These are phyloP conservation scores for Hyalella azteca DNA, from an alignment of 2,888 invertebrate genomes.

Conservation along the genomic window DNA sequence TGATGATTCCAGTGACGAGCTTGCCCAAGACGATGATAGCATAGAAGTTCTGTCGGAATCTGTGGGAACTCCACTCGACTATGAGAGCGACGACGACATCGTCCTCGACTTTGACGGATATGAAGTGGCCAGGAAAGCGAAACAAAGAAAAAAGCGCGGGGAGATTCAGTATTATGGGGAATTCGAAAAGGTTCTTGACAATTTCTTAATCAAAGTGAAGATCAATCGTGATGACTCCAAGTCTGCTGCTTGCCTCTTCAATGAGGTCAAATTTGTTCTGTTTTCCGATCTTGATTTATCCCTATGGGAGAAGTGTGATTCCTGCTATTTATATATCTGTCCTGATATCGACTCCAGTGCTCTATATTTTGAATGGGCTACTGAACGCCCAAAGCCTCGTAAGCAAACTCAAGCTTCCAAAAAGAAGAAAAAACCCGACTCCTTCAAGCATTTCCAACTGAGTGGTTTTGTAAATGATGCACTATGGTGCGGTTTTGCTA, in stretches of 20 bases:
- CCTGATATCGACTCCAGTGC: constrained; percentile 27
- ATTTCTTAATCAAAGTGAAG: constrained; percentile 47
- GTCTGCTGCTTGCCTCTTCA: background rate
- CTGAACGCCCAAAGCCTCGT: background rate
- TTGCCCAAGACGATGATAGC: constrained; percentile 39
- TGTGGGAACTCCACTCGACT: background rate
- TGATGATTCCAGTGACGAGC: constrained; percentile 36
- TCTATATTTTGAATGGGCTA: constrained; percentile 35
- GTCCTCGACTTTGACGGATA: constrained; percentile 38
- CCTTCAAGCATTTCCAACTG: constrained; percentile 4
- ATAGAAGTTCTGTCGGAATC: constrained; percentile 39
- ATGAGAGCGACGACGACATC: constrained; percentile 2
- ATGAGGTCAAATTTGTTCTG: constrained; percentile 27
- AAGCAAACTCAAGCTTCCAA: background rate
- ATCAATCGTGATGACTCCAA: constrained; percentile 33
- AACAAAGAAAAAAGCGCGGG: constrained; percentile 38
- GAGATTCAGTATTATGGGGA: constrained; percentile 47
- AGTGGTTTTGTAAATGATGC: constrained; percentile 39
- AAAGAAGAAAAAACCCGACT: constrained; percentile 26
- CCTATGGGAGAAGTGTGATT: constrained; percentile 23
- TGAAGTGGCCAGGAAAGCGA: constrained; percentile 35
- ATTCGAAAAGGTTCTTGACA: constrained; percentile 49
- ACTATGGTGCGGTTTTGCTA: constrained; percentile 53
- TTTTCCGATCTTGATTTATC: constrained; percentile 15
- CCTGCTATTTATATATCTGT: constrained; percentile 24